phyloP scores from a whole-genome alignment of 2,888 invertebrate genomes.

The Alitta virens region DNA sequence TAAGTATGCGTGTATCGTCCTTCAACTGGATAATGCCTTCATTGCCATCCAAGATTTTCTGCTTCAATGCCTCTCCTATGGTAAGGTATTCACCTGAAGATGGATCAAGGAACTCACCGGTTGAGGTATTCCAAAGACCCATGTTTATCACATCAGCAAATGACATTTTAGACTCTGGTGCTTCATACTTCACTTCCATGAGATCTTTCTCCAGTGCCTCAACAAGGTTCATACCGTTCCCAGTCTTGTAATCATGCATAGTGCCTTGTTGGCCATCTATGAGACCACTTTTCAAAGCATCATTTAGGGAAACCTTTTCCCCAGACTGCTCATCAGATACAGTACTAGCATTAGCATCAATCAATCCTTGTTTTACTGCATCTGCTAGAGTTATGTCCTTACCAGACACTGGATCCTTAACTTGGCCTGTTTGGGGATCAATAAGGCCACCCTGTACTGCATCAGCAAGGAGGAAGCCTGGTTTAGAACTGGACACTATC shows the following conservation, averaged over 20 bases:
- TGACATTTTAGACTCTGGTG: background rate
- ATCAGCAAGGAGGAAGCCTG: slow-evolving; percentile 70
- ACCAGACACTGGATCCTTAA: slow-evolving; percentile 5
- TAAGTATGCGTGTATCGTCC: no score
- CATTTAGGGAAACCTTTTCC: slow-evolving; percentile 1
- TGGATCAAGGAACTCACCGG: background rate
- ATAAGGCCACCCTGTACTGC: slow-evolving; percentile 80
- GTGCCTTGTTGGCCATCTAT: slow-evolving; percentile 45
- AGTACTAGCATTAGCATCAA: slow-evolving; percentile 83
- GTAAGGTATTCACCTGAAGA: background rate
- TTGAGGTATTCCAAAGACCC: background rate
- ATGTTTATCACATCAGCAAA: background rate
- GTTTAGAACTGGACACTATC: no score
- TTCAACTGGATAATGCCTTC: background rate
- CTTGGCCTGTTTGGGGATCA: background rate
- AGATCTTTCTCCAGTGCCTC: background rate
- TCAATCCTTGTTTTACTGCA: slow-evolving; percentile 58
- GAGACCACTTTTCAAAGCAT: slow-evolving; percentile 45
- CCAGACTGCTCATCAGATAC: slow-evolving; percentile 80
- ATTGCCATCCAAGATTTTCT: background rate
- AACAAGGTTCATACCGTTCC: background rate
- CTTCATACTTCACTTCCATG: background rate
- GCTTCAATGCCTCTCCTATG: background rate
- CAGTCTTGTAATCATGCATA: background rate
- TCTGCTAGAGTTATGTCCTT: background rate